A percentile compares a stretch with the other conserved stretches of the same genome.
Conservation (phyloP, 2,797 vertebrate species). For the Betta splendens region DNA sequence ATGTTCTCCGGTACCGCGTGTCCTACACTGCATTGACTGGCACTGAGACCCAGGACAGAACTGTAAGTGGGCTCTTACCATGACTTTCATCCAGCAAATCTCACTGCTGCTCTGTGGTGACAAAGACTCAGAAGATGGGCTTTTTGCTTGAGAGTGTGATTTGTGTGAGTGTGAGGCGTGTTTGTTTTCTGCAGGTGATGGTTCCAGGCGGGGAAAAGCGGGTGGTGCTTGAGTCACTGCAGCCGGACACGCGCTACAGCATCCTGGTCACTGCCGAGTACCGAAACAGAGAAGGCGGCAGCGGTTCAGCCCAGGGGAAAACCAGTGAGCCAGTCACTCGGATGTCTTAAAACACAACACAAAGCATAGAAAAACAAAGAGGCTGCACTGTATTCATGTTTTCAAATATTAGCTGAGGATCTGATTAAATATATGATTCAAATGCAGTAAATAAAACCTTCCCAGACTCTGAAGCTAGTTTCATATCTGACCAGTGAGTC, state of each 20-base stretch:
- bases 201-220: conserved; percentile 81
- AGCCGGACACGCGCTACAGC: conserved; percentile 88
- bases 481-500: conserved; percentile 70
- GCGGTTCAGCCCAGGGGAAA: conserved; percentile 78
- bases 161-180: not conserved
- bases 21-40: conserved; percentile 81
- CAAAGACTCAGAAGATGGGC: too few species aligned
- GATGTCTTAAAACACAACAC: too few species aligned
- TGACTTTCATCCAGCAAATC: not conserved
- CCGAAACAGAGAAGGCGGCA: conserved; percentile 84
- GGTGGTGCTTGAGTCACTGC: conserved; percentile 79
- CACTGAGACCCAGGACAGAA: conserved; percentile 78
- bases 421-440: too few species aligned
- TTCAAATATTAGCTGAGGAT: too few species aligned
- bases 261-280: conserved; percentile 87
- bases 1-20: conserved; percentile 87
- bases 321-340: conserved; percentile 80
- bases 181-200: conserved; percentile 80
- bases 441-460: too few species aligned
- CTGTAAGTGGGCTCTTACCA: conserved; percentile 72
- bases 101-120: not conserved
- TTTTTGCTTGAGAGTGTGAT: not conserved
- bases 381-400: too few species aligned
- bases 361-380: too few species aligned
- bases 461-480: too few species aligned